Base-by-base conservation (phyloP, 2,113 vertebrate species). In the Plotosus lineatus region DNA sequence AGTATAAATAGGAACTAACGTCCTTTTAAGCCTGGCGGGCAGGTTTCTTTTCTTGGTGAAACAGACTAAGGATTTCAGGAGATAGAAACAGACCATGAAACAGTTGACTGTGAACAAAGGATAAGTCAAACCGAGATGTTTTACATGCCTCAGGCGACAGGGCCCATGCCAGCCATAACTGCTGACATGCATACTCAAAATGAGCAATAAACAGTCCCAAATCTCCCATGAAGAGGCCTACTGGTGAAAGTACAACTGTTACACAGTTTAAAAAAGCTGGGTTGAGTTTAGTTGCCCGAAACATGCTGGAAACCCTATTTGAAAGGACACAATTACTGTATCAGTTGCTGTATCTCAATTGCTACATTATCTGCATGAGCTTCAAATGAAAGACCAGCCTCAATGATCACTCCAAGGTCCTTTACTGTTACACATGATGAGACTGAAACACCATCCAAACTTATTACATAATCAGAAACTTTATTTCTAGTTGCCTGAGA, bases 151-250 rank as follows among this genome's bases (percentile, higher is more conserved):
- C 53, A 38, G 78, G 66, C 40, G 28, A 17, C 19, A 8, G 40
- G 17, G 38, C 31, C 28, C 73, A 31, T 58, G 28, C 66, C 48
- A 48, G 66, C 40, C 23, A 26, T 58, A 80, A 80, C 55, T 72
- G 78, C 51, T 60, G 66, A 80, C 48, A 68, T 17, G 21, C 38
- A 53, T 46, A 60, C 40, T 33, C 78, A 46, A 72, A 80, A 80
- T n/a, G 12, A 80, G 78, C 78, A 71, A 72, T 53, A 60, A 80
- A 69, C 12, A 38, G 26, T 36, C 63, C 77, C 78, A 58, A 15
- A 79, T 71, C 51, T 19, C 51, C 19, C 23, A 33, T 33, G 51
- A 58, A 42, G 31, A 11, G n/a, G 17, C 50, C 42, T n/a, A 65
- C 60, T 65, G 58, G 58, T 63, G 28, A 12, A 26, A 65, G 60